A percentile compares a stretch with the other conserved stretches of the same genome.
phyloP scores from a whole-genome alignment of 2,888 invertebrate genomes.

The Gryllus longicercus region DNA sequence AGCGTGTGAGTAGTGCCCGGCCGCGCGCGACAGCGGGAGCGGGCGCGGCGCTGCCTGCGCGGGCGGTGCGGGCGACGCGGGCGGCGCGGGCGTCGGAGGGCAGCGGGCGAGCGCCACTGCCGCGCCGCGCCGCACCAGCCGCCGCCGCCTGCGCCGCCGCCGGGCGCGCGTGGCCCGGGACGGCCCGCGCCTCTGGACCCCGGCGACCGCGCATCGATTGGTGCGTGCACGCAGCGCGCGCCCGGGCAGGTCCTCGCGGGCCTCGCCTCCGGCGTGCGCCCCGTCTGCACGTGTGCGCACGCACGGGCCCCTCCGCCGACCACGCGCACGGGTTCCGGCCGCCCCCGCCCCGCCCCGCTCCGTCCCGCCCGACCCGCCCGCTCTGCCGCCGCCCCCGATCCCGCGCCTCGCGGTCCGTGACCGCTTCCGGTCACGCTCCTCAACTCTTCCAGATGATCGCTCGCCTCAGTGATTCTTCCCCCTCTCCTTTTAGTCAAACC shows the following conservation, averaged over 20 bases:
- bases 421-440: too few species aligned
- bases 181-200: slow-evolving; percentile 18
- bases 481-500: too few species aligned
- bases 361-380: neutral
- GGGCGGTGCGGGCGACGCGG: too few species aligned
- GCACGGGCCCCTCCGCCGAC: neutral
- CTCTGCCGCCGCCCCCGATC: too few species aligned
- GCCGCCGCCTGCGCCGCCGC: neutral
- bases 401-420: too few species aligned
- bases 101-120: neutral
- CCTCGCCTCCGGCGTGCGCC: neutral
- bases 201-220: slow-evolving; percentile 19
- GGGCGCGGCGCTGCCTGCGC: too few species aligned
- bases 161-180: neutral
- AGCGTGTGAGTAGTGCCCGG: neutral
- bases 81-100: too few species aligned
- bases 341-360: neutral
- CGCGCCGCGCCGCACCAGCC: neutral
- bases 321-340: neutral
- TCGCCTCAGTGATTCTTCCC: too few species aligned
- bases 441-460: too few species aligned
- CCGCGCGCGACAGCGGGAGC: neutral
- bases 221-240: slow-evolving; percentile 12
- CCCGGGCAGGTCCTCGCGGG: neutral
- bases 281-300: neutral